Percentiles rank a stretch among this genome's conserved stretches.
Conservation (phyloP, 1,140 invertebrate genomes). For the Polypedilum vanderplanki region DNA sequence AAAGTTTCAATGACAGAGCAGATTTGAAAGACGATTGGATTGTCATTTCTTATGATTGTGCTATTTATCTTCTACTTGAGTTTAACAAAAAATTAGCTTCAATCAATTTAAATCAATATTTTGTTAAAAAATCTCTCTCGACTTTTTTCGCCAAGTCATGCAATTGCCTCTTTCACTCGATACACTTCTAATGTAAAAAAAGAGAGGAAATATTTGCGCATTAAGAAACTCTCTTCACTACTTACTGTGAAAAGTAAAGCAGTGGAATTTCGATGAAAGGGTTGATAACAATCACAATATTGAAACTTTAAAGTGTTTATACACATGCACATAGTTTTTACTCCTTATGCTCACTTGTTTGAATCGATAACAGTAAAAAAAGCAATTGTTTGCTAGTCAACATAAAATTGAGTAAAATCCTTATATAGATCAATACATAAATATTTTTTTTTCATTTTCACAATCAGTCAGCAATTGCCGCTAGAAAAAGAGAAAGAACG, state of each 20-base stretch:
- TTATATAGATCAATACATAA: background rate
- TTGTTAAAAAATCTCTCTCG: background rate
- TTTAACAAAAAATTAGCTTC: background rate
- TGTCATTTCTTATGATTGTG: too few relatives aligned
- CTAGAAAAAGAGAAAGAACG: background rate
- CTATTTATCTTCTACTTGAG: background rate
- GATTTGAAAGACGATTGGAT: too few relatives aligned
- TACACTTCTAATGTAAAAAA: too few relatives aligned
- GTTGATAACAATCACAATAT: too few relatives aligned
- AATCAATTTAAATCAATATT: background rate
- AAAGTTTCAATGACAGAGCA: background rate
- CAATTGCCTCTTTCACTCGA: background rate
- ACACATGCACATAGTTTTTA: too few relatives aligned
- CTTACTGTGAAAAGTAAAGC: background rate
- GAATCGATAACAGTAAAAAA: background rate
- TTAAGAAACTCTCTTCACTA: too few relatives aligned
- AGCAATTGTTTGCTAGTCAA: conserved; percentile 1
- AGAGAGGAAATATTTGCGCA: background rate
- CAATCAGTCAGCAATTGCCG: background rate
- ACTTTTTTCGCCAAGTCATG: background rate
- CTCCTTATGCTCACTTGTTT: background rate
- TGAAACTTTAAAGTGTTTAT: too few relatives aligned
- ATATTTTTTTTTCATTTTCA: background rate
- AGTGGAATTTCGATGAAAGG: background rate
- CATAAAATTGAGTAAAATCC: background rate